Conservation (phyloP, 2,888 invertebrate genomes). For the Orthosia gracilis region DNA sequence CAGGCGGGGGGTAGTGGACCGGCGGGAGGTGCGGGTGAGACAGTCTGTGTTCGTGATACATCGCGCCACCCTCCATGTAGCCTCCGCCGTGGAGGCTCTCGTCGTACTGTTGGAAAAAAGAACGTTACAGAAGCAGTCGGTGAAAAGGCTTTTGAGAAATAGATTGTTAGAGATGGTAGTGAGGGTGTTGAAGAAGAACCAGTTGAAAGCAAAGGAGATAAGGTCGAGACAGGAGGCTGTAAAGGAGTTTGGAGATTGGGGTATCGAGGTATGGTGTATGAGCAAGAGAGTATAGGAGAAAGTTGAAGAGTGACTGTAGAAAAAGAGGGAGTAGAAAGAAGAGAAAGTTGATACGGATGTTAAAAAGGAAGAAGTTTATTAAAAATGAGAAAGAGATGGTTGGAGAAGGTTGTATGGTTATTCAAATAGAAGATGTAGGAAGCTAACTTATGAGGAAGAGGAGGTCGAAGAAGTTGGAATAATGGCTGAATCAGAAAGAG, state of each 20-base stretch:
- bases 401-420: background rate
- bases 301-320: background rate
- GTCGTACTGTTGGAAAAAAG: constrained; percentile 94
- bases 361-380: background rate
- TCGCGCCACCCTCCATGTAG: constrained; percentile 95
- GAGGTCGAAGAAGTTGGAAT: background rate
- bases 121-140: background rate
- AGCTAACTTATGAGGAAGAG: background rate
- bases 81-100: constrained; percentile 96
- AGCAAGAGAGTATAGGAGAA: background rate
- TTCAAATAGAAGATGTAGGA: too few relatives aligned
- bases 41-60: constrained; percentile 96
- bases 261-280: background rate
- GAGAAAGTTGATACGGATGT: background rate
- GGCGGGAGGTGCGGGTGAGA: constrained; percentile 94
- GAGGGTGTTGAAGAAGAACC: background rate
- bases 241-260: too few relatives aligned
- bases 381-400: background rate
- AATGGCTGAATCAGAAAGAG: background rate
- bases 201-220: background rate
- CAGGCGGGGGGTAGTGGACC: constrained; percentile 95
- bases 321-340: background rate
- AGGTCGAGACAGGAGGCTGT: too few relatives aligned
- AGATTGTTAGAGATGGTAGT: constrained; percentile 17
- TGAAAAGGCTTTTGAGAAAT: background rate